phyloP scores from a whole-genome alignment of 1,140 invertebrate species.

The Habropoda laboriosa region DNA sequence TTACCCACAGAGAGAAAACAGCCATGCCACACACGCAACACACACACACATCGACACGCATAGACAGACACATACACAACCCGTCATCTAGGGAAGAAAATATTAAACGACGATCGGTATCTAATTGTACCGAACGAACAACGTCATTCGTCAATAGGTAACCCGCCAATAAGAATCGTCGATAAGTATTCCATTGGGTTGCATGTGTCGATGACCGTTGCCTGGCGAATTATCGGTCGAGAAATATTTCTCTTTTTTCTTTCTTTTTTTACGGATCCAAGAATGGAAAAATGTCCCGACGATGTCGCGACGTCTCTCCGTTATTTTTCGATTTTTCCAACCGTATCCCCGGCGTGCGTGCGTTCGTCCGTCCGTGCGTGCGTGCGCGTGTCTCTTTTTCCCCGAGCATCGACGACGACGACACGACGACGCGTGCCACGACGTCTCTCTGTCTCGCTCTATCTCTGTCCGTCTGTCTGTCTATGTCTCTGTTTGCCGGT shows the following conservation, averaged over 20 bases:
- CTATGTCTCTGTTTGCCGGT: not conserved
- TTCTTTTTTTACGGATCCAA: not conserved
- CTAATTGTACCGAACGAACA: not conserved
- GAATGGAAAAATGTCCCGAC: not conserved
- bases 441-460: not conserved
- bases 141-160: too few relatives aligned
- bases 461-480: not conserved
- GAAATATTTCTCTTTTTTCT: too few relatives aligned
- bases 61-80: too few relatives aligned
- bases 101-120: constrained; percentile 24
- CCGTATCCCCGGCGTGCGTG: too few relatives aligned
- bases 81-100: too few relatives aligned
- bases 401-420: not conserved
- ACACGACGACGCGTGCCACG: not conserved
- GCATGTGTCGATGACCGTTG: too few relatives aligned
- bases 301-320: too few relatives aligned
- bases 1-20: not conserved
- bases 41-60: too few relatives aligned
- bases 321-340: not conserved
- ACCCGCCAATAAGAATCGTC: constrained; percentile 20
- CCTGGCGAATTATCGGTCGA: too few relatives aligned
- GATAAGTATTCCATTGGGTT: not conserved
- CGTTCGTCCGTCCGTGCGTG: not conserved
- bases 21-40: not conserved
- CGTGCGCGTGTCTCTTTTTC: not conserved